These are phyloP conservation scores for Epinotia ramella DNA, from an alignment of 2,888 invertebrate species.

Conservation along the genomic window DNA sequence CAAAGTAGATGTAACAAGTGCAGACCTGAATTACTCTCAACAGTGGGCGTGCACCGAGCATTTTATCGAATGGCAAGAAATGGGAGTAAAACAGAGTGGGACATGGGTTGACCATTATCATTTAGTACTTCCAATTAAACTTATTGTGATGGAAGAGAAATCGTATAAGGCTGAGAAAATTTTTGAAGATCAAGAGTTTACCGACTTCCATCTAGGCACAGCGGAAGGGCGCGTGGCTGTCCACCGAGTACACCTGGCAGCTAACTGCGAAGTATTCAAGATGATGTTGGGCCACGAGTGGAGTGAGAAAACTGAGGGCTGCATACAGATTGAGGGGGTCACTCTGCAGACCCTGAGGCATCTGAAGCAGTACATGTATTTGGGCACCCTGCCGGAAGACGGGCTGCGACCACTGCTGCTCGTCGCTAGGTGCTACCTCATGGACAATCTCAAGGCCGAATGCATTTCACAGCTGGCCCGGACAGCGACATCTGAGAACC, in stretches of 20 bases:
- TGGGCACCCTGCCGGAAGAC: slow-evolving; percentile 57
- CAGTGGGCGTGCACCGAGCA: slow-evolving; percentile 6
- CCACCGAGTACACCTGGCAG: slow-evolving; percentile 63
- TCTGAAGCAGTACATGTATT: slow-evolving; percentile 63
- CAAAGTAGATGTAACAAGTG: slow-evolving; percentile 7
- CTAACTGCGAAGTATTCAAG: slow-evolving; percentile 62
- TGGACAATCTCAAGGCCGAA: slow-evolving; percentile 62
- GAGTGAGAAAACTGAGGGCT: slow-evolving; percentile 61
- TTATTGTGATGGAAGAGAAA: slow-evolving; percentile 3
- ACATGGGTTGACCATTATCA: not conserved
- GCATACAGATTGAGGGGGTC: slow-evolving; percentile 59
- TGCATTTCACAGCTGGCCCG: slow-evolving; percentile 60
- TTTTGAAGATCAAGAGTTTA: slow-evolving; percentile 58
- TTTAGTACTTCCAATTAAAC: not conserved
- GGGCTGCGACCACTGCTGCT: slow-evolving; percentile 62
- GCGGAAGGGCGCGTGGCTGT: slow-evolving; percentile 63
- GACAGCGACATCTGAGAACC: slow-evolving; percentile 52
- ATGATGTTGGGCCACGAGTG: slow-evolving; percentile 63
- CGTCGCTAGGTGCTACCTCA: slow-evolving; percentile 63
- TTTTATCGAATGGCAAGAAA: slow-evolving; percentile 6
- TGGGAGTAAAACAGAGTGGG: not conserved
- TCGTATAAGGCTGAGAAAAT: slow-evolving; percentile 3
- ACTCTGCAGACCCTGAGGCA: slow-evolving; percentile 58
- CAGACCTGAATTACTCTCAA: not conserved
- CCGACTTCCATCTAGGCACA: slow-evolving; percentile 65